phyloP scores from a whole-genome alignment of 2,888 invertebrate species.

The Atethmia centrago region DNA sequence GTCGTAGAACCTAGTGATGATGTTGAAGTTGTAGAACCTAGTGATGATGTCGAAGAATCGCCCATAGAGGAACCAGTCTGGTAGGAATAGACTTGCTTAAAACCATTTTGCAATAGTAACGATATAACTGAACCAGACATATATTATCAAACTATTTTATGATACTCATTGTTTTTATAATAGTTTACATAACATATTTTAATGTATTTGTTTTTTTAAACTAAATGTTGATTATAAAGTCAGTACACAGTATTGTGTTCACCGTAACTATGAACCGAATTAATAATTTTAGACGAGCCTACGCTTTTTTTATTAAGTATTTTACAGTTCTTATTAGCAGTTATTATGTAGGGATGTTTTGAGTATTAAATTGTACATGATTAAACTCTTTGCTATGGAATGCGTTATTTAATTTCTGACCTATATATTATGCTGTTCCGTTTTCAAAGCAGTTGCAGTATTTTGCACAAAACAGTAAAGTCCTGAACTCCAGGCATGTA shows the following conservation, averaged over 20 bases:
- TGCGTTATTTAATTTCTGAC: constrained; percentile 52
- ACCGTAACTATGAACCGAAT: background rate
- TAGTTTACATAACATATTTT: background rate
- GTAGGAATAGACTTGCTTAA: background rate
- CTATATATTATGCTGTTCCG: constrained; percentile 17
- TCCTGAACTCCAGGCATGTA: no score
- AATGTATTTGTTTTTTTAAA: background rate
- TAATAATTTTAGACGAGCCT: constrained; percentile 35
- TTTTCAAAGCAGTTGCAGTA: constrained; percentile 30
- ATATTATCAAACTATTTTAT: background rate
- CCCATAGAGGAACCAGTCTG: background rate
- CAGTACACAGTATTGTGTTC: background rate
- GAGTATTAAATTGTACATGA: constrained; percentile 30
- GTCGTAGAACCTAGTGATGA: background rate
- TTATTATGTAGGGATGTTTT: constrained; percentile 31
- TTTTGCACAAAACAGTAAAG: no score
- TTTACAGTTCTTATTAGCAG: constrained; percentile 57
- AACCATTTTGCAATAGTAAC: background rate
- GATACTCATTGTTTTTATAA: background rate
- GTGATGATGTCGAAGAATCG: background rate
- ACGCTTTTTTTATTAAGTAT: constrained; percentile 38
- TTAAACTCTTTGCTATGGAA: constrained; percentile 8
- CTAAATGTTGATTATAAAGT: background rate
- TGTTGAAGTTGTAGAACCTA: background rate
- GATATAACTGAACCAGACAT: background rate